Percentiles rank a stretch among this genome's conserved stretches.
Evolutionary conservation across 2,113 vertebrate species (phyloP).

Genomic region (Alectura lathami): DNA sequence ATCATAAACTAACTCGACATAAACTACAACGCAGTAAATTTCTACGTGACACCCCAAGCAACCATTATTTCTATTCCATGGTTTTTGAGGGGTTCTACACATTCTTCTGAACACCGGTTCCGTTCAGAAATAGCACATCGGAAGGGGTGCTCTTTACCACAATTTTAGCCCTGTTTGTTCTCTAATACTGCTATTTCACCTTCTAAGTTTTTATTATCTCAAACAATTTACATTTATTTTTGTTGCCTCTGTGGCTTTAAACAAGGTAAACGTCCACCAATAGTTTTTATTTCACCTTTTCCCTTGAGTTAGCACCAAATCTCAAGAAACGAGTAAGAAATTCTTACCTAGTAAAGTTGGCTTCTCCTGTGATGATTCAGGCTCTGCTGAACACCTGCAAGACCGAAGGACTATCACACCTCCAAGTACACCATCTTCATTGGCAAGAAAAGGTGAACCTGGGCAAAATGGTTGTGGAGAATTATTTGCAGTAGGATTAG

Average conservation of each 20-base stretch:
- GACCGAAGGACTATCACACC: constrained; percentile 96
- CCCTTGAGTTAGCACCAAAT: neutral
- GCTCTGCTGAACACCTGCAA: constrained; percentile 86
- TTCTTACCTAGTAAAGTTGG: constrained; percentile 90
- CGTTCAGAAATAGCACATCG: neutral
- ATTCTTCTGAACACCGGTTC: neutral
- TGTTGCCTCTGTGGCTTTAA: neutral
- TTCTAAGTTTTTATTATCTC: neutral
- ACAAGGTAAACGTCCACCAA: neutral
- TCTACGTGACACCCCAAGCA: neutral
- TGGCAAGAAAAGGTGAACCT: constrained; percentile 96
- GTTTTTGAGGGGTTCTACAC: neutral
- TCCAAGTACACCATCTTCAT: constrained; percentile 93
- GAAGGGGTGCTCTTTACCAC: neutral
- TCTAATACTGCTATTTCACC: neutral
- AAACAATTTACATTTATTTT: neutral
- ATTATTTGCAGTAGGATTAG: neutral
- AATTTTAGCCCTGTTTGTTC: no score
- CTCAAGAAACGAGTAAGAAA: neutral
- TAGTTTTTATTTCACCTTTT: neutral
- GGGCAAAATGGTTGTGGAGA: neutral
- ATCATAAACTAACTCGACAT: neutral
- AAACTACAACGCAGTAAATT: neutral
- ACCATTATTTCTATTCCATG: neutral
- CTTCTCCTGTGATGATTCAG: constrained; percentile 84